Evolutionary conservation across 2,797 vertebrate genomes (phyloP).

Genomic region (Tachyglossus aculeatus): DNA sequence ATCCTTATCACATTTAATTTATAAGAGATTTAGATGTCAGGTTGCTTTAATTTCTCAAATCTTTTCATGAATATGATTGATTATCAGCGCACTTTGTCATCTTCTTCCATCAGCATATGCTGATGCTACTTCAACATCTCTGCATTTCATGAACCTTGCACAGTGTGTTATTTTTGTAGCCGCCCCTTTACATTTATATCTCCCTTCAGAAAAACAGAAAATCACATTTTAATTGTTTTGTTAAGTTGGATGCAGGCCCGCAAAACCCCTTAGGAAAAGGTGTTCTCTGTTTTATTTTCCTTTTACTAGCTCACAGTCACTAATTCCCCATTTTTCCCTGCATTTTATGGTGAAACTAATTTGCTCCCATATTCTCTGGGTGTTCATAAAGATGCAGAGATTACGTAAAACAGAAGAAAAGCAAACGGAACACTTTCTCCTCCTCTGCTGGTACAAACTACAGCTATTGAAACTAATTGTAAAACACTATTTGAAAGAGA

Average conservation of each 20-base stretch:
- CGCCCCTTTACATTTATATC: conserved; percentile 34
- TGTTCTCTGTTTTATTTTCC: conserved; percentile 37
- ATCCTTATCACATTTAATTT: too few relatives aligned
- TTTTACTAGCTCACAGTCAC: conserved; percentile 47
- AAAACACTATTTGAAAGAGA: background rate
- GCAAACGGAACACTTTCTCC: background rate
- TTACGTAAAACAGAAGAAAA: conserved; percentile 25
- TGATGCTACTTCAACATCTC: background rate
- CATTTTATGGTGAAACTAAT: conserved; percentile 40
- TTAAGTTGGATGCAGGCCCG: conserved; percentile 26
- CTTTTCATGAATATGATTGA: too few relatives aligned
- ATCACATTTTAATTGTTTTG: conserved; percentile 23
- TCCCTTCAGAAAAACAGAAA: conserved; percentile 41
- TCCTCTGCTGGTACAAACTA: conserved; percentile 34
- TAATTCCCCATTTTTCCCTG: background rate
- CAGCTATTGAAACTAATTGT: background rate
- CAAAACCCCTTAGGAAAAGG: conserved; percentile 29
- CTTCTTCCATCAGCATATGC: background rate
- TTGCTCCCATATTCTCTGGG: conserved; percentile 14
- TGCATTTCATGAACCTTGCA: background rate
- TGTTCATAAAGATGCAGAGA: conserved; percentile 37
- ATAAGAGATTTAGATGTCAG: too few relatives aligned
- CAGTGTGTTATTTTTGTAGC: conserved; percentile 31
- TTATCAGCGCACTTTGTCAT: too few relatives aligned
- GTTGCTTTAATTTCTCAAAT: too few relatives aligned